These are phyloP conservation scores for Gasteruption jaculator DNA, from an alignment of 2,888 invertebrate species.

Conservation along the genomic window DNA sequence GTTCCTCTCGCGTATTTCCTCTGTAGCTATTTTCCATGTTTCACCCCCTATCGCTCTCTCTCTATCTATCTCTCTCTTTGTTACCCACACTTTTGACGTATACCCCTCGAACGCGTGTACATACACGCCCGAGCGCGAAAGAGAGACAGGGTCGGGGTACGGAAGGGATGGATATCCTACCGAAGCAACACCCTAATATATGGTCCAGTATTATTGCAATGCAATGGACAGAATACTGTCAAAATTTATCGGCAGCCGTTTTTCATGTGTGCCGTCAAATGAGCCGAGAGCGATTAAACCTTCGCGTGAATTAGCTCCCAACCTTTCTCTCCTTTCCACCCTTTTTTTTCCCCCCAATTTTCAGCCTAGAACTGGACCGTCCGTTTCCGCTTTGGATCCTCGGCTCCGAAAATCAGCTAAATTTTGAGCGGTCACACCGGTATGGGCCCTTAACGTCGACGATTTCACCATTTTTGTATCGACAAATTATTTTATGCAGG, in stretches of 20 bases:
- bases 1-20: constrained; percentile 19
- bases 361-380: too few species aligned
- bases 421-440: too few species aligned
- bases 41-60: constrained; percentile 11
- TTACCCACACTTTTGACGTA: constrained; percentile 13
- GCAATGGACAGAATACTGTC: constrained; percentile 53
- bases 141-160: too few species aligned
- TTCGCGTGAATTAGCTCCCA: constrained; percentile 46
- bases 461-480: too few species aligned
- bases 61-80: constrained; percentile 8
- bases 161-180: constrained; percentile 31
- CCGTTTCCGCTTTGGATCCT: too few species aligned
- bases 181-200: constrained; percentile 48
- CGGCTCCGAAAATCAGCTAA: too few species aligned
- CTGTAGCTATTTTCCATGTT: constrained; percentile 26
- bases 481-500: too few species aligned
- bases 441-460: too few species aligned
- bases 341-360: background rate
- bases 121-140: too few species aligned
- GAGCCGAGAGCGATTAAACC: constrained; percentile 50
- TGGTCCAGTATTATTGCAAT: constrained; percentile 52
- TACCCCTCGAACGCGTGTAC: constrained; percentile 25
- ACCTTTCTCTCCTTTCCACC: constrained; percentile 28
- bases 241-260: constrained; percentile 52
- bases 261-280: constrained; percentile 50